Percentiles rank a stretch among this genome's conserved stretches.
These are phyloP conservation scores for Mesoligia furuncula DNA, from an alignment of 2,888 invertebrate species.

Conservation along the genomic window DNA sequence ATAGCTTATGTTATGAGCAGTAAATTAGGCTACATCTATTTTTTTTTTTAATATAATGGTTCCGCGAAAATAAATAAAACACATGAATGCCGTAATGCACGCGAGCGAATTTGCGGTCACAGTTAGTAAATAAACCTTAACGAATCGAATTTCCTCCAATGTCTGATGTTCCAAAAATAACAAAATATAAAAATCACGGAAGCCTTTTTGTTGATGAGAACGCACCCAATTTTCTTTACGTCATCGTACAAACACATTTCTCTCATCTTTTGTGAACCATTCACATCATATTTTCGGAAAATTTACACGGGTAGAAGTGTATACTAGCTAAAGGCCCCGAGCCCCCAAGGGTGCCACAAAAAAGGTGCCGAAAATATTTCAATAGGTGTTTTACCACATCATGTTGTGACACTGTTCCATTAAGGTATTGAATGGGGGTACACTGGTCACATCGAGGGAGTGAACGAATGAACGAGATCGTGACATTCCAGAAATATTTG, in stretches of 20 bases:
- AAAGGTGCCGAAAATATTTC: slow-evolving; percentile 29
- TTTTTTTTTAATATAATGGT: too few relatives aligned
- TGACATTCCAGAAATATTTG: not conserved
- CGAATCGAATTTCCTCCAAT: not conserved
- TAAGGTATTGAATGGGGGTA: slow-evolving; percentile 17
- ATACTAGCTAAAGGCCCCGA: not conserved
- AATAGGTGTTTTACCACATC: slow-evolving; percentile 9
- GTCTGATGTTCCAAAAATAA: not conserved
- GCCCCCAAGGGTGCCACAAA: not conserved
- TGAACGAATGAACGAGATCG: slow-evolving; percentile 10
- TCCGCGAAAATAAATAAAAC: too few relatives aligned
- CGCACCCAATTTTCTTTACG: not conserved
- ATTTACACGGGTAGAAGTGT: not conserved
- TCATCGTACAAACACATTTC: not conserved
- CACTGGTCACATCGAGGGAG: not conserved
- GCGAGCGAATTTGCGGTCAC: not conserved
- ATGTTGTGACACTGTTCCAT: slow-evolving; percentile 17
- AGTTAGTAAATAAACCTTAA: not conserved
- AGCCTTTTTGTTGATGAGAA: not conserved
- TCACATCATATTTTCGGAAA: not conserved
- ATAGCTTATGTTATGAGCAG: too few relatives aligned
- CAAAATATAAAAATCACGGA: not conserved
- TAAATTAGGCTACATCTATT: too few relatives aligned
- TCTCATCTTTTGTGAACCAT: slow-evolving; percentile 13
- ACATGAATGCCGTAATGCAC: too few relatives aligned